A percentile compares a stretch with the other conserved stretches of the same genome.
Conservation (phyloP, 2,888 invertebrate species). For the Alviniconcha strummeri region DNA sequence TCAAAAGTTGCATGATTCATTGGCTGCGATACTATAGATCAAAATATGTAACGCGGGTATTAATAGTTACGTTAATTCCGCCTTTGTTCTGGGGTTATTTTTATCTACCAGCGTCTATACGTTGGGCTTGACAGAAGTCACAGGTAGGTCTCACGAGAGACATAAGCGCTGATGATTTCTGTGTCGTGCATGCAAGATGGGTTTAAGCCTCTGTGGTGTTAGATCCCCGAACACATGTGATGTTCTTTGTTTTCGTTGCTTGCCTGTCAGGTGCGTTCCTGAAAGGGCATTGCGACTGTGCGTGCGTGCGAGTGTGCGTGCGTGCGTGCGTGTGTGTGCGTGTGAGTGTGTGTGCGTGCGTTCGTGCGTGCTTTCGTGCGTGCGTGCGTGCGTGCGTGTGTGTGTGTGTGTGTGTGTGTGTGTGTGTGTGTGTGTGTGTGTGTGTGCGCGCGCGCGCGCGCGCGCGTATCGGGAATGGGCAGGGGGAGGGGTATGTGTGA, state of each 20-base stretch:
- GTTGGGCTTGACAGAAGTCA: too few species aligned
- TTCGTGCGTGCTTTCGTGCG: too few species aligned
- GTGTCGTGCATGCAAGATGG: not conserved
- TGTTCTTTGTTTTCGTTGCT: not conserved
- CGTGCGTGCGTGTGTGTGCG: not conserved
- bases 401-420: not conserved
- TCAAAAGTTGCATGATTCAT: too few species aligned
- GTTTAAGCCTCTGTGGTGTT: not conserved
- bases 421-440: not conserved
- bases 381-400: not conserved
- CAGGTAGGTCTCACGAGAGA: not conserved
- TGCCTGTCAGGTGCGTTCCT: not conserved
- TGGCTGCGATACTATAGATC: too few species aligned
- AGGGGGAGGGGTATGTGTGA: too few species aligned
- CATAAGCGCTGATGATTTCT: not conserved
- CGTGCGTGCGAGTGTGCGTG: conserved; percentile 7
- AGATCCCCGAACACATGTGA: not conserved
- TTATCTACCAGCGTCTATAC: too few species aligned
- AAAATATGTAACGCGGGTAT: too few species aligned
- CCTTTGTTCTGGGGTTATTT: too few species aligned
- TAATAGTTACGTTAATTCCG: too few species aligned
- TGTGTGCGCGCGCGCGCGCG: not conserved
- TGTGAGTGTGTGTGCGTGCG: conserved; percentile 8
- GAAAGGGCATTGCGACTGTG: not conserved
- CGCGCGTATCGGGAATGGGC: too few species aligned